These are phyloP conservation scores for Homarus gammarus DNA, from an alignment of 2,888 invertebrate species.

Conservation along the genomic window DNA sequence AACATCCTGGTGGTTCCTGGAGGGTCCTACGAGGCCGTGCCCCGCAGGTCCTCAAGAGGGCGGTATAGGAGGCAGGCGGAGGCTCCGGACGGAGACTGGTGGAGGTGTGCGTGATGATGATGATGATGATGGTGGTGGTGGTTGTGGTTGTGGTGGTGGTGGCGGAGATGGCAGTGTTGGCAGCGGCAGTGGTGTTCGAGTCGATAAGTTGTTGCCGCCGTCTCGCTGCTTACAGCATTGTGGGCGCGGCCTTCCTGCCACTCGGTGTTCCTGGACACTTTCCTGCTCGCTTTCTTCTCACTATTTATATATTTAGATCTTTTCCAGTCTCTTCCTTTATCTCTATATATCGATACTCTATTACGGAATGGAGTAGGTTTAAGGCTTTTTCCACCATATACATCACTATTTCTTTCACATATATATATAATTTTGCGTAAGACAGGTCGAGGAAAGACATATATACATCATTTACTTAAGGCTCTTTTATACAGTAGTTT, in stretches of 20 bases:
- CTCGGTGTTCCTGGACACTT: neutral
- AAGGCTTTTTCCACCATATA: no score
- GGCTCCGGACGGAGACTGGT: conserved; percentile 23
- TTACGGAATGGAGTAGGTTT: neutral
- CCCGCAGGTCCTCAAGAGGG: neutral
- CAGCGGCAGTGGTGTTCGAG: neutral
- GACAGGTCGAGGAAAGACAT: no score
- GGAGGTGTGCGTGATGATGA: neutral
- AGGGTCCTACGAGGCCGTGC: conserved; percentile 22
- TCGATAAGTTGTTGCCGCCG: neutral
- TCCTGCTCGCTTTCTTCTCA: neutral
- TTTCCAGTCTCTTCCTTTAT: neutral
- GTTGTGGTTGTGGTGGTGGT: neutral
- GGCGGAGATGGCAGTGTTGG: neutral
- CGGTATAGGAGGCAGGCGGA: conserved; percentile 7
- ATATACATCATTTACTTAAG: no score
- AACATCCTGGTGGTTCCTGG: conserved; percentile 50
- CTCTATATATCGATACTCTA: neutral
- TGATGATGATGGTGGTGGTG: conserved; percentile 5
- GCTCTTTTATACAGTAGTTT: no score
- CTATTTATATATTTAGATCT: neutral
- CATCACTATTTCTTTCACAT: no score
- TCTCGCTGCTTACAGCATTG: neutral
- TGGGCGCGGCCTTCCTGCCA: conserved; percentile 9
- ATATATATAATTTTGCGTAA: no score